phyloP scores from a whole-genome alignment of 2,888 invertebrate genomes.

The Protonemura montana region DNA sequence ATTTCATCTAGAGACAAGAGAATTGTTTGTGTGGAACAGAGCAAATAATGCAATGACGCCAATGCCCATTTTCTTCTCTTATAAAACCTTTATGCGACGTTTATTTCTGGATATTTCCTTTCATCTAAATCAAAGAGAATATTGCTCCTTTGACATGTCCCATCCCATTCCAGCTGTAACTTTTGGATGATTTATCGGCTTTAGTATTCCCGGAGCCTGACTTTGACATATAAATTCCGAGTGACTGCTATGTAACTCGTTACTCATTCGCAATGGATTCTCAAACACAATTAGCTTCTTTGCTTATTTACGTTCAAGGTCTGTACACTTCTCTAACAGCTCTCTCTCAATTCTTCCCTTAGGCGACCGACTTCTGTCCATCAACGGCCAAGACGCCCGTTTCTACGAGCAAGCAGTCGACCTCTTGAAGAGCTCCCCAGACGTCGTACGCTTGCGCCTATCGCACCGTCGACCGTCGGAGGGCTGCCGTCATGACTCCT shows the following conservation, averaged over 20 bases:
- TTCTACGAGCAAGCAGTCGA: slow-evolving; percentile 27
- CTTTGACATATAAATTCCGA: neutral
- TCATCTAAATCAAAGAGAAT: slow-evolving; percentile 7
- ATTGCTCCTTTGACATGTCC: neutral
- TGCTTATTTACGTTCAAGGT: neutral
- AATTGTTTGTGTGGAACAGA: neutral
- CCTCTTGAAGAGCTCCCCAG: slow-evolving; percentile 19
- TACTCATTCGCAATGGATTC: neutral
- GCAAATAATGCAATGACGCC: neutral
- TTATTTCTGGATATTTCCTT: slow-evolving; percentile 12
- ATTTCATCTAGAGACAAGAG: neutral
- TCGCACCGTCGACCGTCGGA: neutral
- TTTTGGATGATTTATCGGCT: neutral
- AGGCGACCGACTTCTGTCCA: slow-evolving; percentile 24
- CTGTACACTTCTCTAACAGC: neutral
- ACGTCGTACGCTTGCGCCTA: slow-evolving; percentile 17
- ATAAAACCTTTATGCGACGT: neutral
- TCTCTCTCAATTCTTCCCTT: neutral
- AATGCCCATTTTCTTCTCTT: neutral
- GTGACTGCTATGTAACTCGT: neutral
- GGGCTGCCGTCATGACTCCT: slow-evolving; percentile 7
- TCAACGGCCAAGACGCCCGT: neutral
- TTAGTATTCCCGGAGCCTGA: neutral
- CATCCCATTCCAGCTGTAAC: neutral
- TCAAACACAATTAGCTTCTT: neutral